phyloP scores from a whole-genome alignment of 2,797 vertebrate genomes.

The Pseudomugil tenellus region DNA sequence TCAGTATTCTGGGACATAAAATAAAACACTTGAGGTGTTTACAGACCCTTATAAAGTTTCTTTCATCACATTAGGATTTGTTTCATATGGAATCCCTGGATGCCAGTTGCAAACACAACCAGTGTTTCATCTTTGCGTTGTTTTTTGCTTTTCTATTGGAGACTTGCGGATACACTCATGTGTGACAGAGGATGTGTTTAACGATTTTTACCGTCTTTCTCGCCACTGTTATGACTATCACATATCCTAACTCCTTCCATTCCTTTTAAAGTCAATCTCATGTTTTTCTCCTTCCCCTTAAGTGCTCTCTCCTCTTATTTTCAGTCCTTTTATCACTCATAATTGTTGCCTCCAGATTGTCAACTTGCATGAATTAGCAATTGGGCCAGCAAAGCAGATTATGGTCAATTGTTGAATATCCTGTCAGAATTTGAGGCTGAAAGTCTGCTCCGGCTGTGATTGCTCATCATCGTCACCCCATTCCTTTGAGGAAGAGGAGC shows the following conservation, averaged over 20 bases:
- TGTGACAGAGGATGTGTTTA: conserved; percentile 24
- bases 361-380: conserved; percentile 86
- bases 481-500: conserved; percentile 84
- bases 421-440: conserved; percentile 74
- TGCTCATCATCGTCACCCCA: conserved; percentile 80
- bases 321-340: conserved; percentile 70
- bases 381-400: conserved; percentile 75
- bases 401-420: conserved; percentile 75
- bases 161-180: conserved; percentile 23
- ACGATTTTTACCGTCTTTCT: conserved; percentile 23
- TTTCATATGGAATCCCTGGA: conserved; percentile 37
- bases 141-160: conserved; percentile 51
- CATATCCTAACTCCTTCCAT: conserved; percentile 32
- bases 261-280: conserved; percentile 45
- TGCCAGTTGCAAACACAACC: conserved; percentile 59
- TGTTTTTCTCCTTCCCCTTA: conserved; percentile 45
- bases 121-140: conserved; percentile 60
- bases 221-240: conserved; percentile 22
- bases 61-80: conserved; percentile 47
- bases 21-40: conserved; percentile 54
- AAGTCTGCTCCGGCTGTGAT: conserved; percentile 72
- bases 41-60: conserved; percentile 22
- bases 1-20: conserved; percentile 9
- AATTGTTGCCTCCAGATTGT: conserved; percentile 82
- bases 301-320: conserved; percentile 65